Evolutionary conservation across 2,113 vertebrate genomes (phyloP), one percentile per base, ranked within the genome.

Genomic region (Henicopernis longicauda): DNA sequence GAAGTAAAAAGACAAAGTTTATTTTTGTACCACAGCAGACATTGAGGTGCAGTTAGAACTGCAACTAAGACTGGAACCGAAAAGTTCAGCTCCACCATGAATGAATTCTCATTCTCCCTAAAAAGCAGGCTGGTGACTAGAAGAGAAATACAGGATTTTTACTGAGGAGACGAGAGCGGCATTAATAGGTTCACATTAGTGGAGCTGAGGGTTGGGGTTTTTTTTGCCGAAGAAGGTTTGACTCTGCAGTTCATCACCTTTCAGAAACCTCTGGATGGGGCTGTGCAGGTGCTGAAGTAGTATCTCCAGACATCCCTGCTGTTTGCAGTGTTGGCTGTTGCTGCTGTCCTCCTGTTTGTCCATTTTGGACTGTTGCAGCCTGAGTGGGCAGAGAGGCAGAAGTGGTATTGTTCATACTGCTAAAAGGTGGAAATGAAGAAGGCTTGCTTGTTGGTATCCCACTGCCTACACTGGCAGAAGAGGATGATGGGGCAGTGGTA

Each of bases 261-360:
- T 99, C 99, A 63, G 98, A 99, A 91, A 99, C 98, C 96, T 99
- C 99, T 16, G 98, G 95, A 92, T 99, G 98, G 61, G 97, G 98
- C 95, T 98, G 99, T 81, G 98, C 83, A 77, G 98, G 98, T 21
- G 96, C 98, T 78, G 97, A 97, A 92, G 98, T 50, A 4, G 98
- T 86, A 47, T 99, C 99, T 96, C 98, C 99, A 74, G 99, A 95
- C 97, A 98, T 95, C 70, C 97, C 98, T 52, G 98, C 91, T 54
- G 98, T 95, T 94, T 98, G 99, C 90, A 98, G 95, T 36, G 96
- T 44, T 58, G 98, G 95, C 94, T 97, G 95, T 84, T 95, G 96
- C 97, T 97, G 98, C 91, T 99, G 99, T 89, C 98, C 98, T 91
- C 98, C 99, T 58, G 98, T 93, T 95, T 99, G 99, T 84, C 98